Evolutionary conservation across 2,888 invertebrate species (phyloP).

Genomic region (Sarcophaga subvicina): DNA sequence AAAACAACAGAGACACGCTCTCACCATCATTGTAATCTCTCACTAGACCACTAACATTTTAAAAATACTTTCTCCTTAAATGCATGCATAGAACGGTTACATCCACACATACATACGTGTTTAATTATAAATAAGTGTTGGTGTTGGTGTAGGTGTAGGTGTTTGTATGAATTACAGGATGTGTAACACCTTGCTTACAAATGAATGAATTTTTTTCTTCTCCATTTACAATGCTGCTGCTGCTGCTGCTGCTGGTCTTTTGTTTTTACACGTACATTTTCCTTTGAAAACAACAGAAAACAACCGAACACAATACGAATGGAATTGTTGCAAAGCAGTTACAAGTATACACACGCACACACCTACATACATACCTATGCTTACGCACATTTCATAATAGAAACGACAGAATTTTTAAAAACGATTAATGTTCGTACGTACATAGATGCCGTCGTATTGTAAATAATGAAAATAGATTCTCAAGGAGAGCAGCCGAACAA

Average conservation of each 20-base stretch:
- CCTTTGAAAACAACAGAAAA: conserved; percentile 7
- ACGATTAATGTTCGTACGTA: not conserved
- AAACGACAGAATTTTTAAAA: conserved; percentile 27
- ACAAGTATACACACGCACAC: conserved; percentile 9
- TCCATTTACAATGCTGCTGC: conserved; percentile 31
- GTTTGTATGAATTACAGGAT: conserved; percentile 64
- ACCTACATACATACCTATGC: not conserved
- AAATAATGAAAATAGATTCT: conserved; percentile 42
- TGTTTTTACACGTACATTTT: conserved; percentile 59
- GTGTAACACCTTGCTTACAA: conserved; percentile 69
- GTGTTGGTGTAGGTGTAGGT: conserved; percentile 21
- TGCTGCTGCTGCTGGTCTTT: conserved; percentile 13
- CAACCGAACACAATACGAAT: conserved; percentile 42
- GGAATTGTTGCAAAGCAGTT: conserved; percentile 60
- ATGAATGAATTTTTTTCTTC: conserved; percentile 68
- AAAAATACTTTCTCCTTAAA: not conserved
- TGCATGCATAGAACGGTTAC: no score
- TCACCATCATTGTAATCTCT: not conserved
- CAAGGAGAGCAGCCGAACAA: conserved; percentile 52
- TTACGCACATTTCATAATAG: not conserved
- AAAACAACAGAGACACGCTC: conserved; percentile 46
- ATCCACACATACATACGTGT: conserved; percentile 16
- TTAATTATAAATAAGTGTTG: conserved; percentile 44
- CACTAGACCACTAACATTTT: not conserved
- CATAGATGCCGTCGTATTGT: conserved; percentile 10